Evolutionary conservation across 2,113 vertebrate species (phyloP).

Genomic region (Acinonyx jubatus): DNA sequence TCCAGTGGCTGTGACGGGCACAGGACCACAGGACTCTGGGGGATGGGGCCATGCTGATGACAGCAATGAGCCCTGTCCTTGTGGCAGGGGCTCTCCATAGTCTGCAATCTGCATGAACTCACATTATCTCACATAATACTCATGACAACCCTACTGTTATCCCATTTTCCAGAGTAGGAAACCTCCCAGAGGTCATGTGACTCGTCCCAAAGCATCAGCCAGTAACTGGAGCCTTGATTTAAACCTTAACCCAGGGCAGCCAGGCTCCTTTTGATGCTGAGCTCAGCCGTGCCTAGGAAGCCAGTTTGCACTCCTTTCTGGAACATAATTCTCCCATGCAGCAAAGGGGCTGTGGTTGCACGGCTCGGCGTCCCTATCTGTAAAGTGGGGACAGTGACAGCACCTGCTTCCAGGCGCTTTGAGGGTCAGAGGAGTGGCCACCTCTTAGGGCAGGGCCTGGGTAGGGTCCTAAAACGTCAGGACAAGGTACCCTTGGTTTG

Average conservation of each 20-base stretch:
- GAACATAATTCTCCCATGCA: fast-evolving
- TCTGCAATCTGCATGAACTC: not conserved
- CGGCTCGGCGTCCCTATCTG: fast-evolving
- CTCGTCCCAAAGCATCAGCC: too few relatives aligned
- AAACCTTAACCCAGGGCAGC: fast-evolving
- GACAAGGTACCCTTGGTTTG: not conserved
- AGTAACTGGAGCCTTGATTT: not conserved
- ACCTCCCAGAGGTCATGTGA: too few relatives aligned
- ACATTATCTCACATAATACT: fast-evolving
- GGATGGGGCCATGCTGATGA: not conserved
- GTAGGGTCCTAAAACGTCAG: not conserved
- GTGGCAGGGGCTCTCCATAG: not conserved
- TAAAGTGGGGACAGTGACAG: not conserved
- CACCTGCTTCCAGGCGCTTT: fast-evolving
- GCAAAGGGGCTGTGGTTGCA: not conserved
- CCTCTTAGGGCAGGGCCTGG: too few relatives aligned
- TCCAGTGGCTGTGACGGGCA: not conserved
- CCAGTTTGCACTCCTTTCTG: not conserved
- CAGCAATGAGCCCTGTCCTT: too few relatives aligned
- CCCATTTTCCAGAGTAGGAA: not conserved
- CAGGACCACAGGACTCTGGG: not conserved
- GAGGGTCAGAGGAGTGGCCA: fast-evolving
- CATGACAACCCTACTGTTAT: fast-evolving
- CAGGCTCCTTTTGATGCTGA: fast-evolving
- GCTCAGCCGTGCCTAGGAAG: not conserved